A percentile compares a stretch with the other conserved stretches of the same genome.
Conservation (phyloP, 53 echinoderm and acorn worm species). For the Apostichopus leukothele region DNA sequence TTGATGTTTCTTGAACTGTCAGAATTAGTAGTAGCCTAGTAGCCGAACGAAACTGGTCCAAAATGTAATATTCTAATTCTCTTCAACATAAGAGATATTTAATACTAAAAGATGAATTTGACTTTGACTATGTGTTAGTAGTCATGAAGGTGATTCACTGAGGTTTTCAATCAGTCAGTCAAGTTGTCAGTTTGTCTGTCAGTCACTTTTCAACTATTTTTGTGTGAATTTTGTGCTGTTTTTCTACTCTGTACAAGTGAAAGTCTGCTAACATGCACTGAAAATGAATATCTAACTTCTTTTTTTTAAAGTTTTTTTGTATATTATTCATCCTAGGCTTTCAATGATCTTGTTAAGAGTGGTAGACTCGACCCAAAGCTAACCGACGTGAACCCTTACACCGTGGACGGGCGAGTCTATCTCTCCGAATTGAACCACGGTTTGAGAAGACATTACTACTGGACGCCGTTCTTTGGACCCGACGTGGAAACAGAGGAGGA, state of each 20-base stretch:
- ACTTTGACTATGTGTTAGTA: no score
- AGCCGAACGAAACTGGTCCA: no score
- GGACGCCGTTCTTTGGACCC: conserved; percentile 92
- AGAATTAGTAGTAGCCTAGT: no score
- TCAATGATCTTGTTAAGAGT: conserved; percentile 69
- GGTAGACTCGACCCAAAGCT: conserved; percentile 70
- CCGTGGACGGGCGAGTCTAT: conserved; percentile 82
- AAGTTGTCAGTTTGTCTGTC: no score
- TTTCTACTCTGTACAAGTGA: neutral
- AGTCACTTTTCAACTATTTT: no score
- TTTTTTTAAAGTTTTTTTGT: conserved; percentile 1
- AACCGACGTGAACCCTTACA: conserved; percentile 91
- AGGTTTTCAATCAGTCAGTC: no score
- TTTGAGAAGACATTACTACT: conserved; percentile 90
- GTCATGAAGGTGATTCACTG: no score
- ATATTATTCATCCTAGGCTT: conserved; percentile 54
- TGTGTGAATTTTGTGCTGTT: no score
- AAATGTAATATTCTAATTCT: no score
- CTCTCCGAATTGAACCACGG: conserved; percentile 89
- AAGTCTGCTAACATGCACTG: no score
- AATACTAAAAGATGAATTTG: no score
- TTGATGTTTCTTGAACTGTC: neutral
- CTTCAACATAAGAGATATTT: no score
- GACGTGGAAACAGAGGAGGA: conserved; percentile 57
- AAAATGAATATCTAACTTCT: neutral